These are phyloP conservation scores for Podiceps cristatus DNA, from an alignment of 2,113 vertebrate species.

Conservation along the genomic window DNA sequence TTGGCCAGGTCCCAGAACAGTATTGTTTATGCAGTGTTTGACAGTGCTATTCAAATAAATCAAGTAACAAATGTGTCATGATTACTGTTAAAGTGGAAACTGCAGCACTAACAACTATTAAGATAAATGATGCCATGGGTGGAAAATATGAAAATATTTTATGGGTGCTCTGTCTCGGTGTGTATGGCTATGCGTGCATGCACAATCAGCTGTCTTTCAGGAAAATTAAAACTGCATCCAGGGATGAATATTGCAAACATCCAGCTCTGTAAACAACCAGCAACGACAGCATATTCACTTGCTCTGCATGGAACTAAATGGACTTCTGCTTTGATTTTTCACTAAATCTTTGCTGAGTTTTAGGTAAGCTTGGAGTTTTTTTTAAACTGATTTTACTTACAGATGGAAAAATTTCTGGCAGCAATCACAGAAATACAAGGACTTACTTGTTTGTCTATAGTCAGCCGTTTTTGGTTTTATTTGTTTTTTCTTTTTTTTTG, in stretches of 20 bases:
- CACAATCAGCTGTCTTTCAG: conserved; percentile 18
- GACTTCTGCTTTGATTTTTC: not conserved
- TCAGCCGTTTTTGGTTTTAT: not conserved
- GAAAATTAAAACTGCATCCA: conserved; percentile 48
- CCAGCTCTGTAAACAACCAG: conserved; percentile 15
- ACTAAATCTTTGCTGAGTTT: not conserved
- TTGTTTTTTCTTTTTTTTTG: not conserved
- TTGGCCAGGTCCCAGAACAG: conserved; percentile 51
- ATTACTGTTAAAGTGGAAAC: conserved; percentile 64
- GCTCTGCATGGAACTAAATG: not conserved
- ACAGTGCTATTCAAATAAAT: conserved; percentile 69
- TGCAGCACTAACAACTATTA: conserved; percentile 51
- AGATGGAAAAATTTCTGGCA: not conserved
- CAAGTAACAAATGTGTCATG: conserved; percentile 61
- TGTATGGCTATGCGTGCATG: not conserved
- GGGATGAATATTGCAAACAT: not conserved
- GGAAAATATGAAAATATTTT: conserved; percentile 48
- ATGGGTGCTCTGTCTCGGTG: conserved; percentile 16
- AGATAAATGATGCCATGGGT: conserved; percentile 49
- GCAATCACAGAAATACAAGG: conserved; percentile 17
- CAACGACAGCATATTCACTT: not conserved
- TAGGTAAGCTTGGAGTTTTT: not conserved
- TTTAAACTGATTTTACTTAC: not conserved
- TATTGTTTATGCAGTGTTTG: conserved; percentile 61
- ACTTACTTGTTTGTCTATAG: not conserved